Conservation (phyloP, 1,140 invertebrate genomes). For the Brachystomella parvula region DNA sequence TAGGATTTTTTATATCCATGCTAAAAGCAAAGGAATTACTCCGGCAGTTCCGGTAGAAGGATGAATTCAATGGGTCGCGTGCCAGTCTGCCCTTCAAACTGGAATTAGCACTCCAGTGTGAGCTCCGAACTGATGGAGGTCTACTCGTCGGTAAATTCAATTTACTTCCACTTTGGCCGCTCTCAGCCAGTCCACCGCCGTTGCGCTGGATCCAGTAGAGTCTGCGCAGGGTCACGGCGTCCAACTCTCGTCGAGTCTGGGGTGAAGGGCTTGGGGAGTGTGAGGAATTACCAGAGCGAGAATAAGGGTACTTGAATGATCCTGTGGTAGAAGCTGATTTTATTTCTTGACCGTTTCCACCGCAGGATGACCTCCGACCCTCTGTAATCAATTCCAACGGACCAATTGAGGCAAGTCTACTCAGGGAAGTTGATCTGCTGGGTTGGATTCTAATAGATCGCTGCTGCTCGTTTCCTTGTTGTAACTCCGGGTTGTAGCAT, state of each 20-base stretch:
- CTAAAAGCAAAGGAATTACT: constrained; percentile 25
- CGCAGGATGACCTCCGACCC: background rate
- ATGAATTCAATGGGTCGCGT: background rate
- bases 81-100: background rate
- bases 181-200: background rate
- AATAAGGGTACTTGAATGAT: background rate
- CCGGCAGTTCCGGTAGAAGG: constrained; percentile 17
- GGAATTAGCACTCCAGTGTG: background rate
- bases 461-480: too few species aligned
- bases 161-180: background rate
- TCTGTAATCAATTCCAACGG: background rate
- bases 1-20: background rate
- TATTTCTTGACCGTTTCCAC: background rate
- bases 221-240: background rate
- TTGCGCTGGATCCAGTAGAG: background rate
- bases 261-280: constrained; percentile 2
- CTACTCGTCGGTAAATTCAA: constrained; percentile 1
- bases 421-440: background rate
- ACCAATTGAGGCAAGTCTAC: background rate
- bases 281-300: background rate
- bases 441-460: background rate
- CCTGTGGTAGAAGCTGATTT: background rate
- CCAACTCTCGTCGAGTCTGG: background rate
- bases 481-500: too few species aligned
- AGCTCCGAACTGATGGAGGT: constrained; percentile 2